Evolutionary conservation across 2,113 vertebrate species (phyloP).

Genomic region (Paedocypris sp.): DNA sequence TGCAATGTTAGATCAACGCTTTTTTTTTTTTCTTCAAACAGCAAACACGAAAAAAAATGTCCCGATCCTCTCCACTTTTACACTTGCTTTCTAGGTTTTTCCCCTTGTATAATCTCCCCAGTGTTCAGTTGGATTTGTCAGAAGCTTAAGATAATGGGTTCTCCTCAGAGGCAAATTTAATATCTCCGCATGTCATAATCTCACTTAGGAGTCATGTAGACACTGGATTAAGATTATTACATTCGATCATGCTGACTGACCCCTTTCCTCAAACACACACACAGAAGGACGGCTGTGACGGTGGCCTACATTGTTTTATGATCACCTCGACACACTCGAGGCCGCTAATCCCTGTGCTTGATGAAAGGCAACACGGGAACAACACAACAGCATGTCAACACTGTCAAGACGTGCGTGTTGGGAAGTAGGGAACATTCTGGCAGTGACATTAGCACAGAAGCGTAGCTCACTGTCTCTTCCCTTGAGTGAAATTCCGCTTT

Average conservation of each 20-base stretch:
- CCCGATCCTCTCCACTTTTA: not conserved
- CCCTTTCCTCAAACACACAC: not conserved
- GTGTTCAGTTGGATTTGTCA: constrained; percentile 16
- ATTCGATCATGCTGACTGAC: not conserved
- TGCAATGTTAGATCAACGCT: too few relatives aligned
- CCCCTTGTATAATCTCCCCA: not conserved
- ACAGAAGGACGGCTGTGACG: not conserved
- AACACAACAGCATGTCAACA: not conserved
- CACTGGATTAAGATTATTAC: constrained; percentile 22
- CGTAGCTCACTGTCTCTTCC: not conserved
- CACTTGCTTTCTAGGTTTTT: not conserved
- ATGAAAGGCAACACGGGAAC: not conserved
- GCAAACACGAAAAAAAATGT: too few relatives aligned
- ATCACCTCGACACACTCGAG: not conserved
- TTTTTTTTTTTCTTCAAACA: too few relatives aligned
- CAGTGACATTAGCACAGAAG: not conserved
- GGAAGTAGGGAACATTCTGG: not conserved
- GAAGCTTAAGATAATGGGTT: constrained; percentile 18
- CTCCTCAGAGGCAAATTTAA: constrained; percentile 25
- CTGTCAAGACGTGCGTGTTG: not conserved
- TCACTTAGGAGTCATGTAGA: constrained; percentile 12
- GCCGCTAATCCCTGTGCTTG: not conserved
- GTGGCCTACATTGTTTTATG: not conserved
- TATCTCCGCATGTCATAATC: constrained; percentile 23
- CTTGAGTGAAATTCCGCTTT: not conserved